Evolutionary conservation across 2,888 invertebrate species (phyloP).

Genomic region (Argyra leucocephala): DNA sequence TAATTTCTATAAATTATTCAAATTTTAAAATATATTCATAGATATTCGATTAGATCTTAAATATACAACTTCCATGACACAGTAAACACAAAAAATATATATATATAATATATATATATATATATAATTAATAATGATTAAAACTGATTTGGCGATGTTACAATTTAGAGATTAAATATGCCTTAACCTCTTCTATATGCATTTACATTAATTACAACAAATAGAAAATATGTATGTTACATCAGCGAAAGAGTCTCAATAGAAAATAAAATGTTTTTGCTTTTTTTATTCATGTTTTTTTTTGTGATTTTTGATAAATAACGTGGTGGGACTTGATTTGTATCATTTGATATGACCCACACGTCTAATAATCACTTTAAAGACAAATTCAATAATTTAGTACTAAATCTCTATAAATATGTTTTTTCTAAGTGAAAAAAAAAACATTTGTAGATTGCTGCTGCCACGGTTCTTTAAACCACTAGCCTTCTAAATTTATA

Average conservation of each 20-base stretch:
- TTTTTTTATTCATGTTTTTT: not conserved
- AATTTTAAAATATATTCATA: not conserved
- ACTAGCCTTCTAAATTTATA: not conserved
- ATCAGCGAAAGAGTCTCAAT: no score
- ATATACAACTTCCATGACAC: not conserved
- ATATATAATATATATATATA: no score
- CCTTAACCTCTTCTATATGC: not conserved
- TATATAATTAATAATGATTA: not conserved
- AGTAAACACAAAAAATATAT: not conserved
- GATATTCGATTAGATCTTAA: not conserved
- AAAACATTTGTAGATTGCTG: not conserved
- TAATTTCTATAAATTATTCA: no score
- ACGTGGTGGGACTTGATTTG: not conserved
- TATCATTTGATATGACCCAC: constrained; percentile 3
- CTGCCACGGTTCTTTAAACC: not conserved
- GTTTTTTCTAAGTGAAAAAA: not conserved
- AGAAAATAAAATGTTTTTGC: no score
- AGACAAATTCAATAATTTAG: not conserved
- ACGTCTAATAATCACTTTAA: not conserved
- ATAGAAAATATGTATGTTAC: no score
- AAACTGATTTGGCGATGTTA: not conserved
- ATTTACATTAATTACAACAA: not conserved
- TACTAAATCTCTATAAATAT: not conserved
- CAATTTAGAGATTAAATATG: not conserved
- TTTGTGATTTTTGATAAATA: not conserved